These are phyloP conservation scores for Yasuhikotakia modesta DNA, from an alignment of 2,797 vertebrate species.

Conservation along the genomic window DNA sequence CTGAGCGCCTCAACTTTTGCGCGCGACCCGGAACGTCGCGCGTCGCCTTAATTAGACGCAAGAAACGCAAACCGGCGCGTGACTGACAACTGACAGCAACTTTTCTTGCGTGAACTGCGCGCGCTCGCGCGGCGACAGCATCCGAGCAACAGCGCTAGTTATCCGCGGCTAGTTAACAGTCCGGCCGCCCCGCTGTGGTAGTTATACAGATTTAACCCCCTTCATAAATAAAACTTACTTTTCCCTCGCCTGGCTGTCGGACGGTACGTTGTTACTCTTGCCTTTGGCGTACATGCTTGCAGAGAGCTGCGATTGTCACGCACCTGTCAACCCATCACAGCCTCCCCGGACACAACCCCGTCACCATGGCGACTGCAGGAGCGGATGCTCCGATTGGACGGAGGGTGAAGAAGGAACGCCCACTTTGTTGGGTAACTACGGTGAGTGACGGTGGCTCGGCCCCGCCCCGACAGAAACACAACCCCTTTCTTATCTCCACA, in stretches of 20 bases:
- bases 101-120: constrained; percentile 48
- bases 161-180: constrained; percentile 37
- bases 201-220: constrained; percentile 44
- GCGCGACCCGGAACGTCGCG: not conserved
- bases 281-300: constrained; percentile 87
- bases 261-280: constrained; percentile 85
- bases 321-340: constrained; percentile 86
- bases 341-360: constrained; percentile 83
- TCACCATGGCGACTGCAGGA: constrained; percentile 82
- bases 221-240: constrained; percentile 77
- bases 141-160: constrained; percentile 27
- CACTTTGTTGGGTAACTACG: constrained; percentile 67
- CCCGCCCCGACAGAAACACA: constrained; percentile 57
- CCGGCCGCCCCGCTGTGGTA: constrained; percentile 48
- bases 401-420: constrained; percentile 63
- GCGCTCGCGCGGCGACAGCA: no score
- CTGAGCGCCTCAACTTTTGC: not conserved
- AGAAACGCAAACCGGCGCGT: constrained; percentile 1
- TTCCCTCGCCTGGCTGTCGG: constrained; percentile 84
- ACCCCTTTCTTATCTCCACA: constrained; percentile 48
- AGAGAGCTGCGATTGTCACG: constrained; percentile 84
- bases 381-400: constrained; percentile 77
- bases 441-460: constrained; percentile 59
- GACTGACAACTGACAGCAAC: constrained; percentile 61
- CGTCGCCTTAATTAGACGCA: constrained; percentile 24